Conservation (phyloP, 2,797 vertebrate species). For the Phrynocephalus forsythii region DNA sequence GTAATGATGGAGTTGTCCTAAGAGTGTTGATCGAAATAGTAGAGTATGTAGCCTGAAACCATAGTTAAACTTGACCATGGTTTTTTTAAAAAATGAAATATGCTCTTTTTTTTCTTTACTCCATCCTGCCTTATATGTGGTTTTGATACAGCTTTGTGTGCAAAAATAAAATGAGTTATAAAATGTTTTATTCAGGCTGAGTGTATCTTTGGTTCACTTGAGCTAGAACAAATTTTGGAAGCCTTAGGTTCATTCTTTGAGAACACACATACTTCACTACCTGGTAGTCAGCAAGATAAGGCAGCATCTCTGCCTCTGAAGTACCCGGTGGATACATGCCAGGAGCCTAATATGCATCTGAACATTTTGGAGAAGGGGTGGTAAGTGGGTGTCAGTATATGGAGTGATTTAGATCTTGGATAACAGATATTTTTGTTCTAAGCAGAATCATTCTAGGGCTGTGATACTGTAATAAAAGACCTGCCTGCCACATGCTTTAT, state of each 20-base stretch:
- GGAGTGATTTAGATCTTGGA: background rate
- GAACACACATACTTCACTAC: background rate
- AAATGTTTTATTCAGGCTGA: conserved; percentile 17
- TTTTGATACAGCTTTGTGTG: background rate
- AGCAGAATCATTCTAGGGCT: background rate
- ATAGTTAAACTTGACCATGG: background rate
- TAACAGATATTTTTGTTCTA: background rate
- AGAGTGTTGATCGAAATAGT: background rate
- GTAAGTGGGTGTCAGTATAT: conserved; percentile 10
- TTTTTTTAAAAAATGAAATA: conserved; percentile 20
- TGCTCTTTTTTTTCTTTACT: conserved; percentile 38
- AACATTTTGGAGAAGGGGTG: background rate
- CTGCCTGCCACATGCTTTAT: background rate
- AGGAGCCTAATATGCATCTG: background rate
- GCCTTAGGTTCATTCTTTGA: background rate
- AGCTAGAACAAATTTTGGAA: background rate
- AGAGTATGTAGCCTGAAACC: background rate
- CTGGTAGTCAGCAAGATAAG: background rate
- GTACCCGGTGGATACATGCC: background rate
- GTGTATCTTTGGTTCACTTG: background rate
- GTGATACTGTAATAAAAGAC: background rate
- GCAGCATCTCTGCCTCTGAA: background rate
- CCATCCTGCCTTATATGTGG: conserved; percentile 2
- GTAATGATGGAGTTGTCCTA: conserved; percentile 39
- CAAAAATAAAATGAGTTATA: accelerated